Conservation (phyloP, 1,140 invertebrate species). For the Medauroidea extradentata region DNA sequence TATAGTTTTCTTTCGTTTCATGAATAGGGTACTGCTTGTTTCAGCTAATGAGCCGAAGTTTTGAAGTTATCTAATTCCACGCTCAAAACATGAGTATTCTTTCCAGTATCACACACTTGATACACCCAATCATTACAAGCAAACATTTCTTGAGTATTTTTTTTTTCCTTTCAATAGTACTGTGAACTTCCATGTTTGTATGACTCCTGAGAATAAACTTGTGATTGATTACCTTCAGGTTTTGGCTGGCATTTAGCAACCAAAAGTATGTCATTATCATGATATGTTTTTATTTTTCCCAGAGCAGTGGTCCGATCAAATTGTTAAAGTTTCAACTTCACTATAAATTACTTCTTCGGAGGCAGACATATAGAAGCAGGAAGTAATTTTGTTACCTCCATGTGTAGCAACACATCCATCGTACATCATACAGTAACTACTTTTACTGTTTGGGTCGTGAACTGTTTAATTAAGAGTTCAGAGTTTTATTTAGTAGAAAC, state of each 20-base stretch:
- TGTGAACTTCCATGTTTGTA: constrained; percentile 18
- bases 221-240: constrained; percentile 10
- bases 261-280: constrained; percentile 7
- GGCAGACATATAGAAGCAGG: constrained; percentile 10
- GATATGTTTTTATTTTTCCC: constrained; percentile 12
- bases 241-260: constrained; percentile 9
- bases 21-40: no score
- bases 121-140: constrained; percentile 7
- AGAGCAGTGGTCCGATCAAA: constrained; percentile 14
- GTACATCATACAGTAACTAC: constrained; percentile 10
- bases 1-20: no score
- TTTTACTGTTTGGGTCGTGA: constrained; percentile 4
- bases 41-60: constrained; percentile 1
- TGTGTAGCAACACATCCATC: constrained; percentile 9
- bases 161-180: constrained; percentile 11
- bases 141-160: constrained; percentile 1
- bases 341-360: not conserved
- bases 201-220: constrained; percentile 12
- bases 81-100: not conserved
- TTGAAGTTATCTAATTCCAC: constrained; percentile 9
- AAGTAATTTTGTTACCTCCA: constrained; percentile 12
- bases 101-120: not conserved
- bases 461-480: constrained; percentile 14
- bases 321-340: constrained; percentile 4
- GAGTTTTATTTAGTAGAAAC: constrained; percentile 11